Conservation (phyloP, 1,140 invertebrate species). For the Macrostomum lignano region DNA sequence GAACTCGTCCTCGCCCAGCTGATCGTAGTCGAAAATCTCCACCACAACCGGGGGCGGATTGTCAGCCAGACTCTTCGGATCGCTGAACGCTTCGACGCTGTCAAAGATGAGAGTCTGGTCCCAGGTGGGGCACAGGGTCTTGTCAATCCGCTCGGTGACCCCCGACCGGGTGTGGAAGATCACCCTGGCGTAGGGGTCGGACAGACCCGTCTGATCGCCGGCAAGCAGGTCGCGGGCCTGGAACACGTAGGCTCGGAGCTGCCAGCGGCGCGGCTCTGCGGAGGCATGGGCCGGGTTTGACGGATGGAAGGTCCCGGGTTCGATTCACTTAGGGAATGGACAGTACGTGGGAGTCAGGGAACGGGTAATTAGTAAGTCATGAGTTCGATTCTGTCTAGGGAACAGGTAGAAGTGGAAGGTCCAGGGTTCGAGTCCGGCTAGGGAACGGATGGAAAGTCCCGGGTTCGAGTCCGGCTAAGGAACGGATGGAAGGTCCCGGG, state of each 20-base stretch:
- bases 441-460: too few relatives aligned
- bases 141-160: constrained; percentile 48
- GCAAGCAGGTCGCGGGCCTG: constrained; percentile 52
- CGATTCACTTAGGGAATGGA: too few relatives aligned
- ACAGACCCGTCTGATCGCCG: constrained; percentile 48
- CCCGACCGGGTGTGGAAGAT: constrained; percentile 40
- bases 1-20: constrained; percentile 7
- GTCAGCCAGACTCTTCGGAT: constrained; percentile 41
- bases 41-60: constrained; percentile 45
- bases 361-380: too few relatives aligned
- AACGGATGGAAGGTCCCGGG: too few relatives aligned
- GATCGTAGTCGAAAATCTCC: constrained; percentile 55
- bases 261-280: constrained; percentile 33
- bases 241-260: constrained; percentile 49
- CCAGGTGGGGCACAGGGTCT: constrained; percentile 56
- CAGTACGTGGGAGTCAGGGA: too few relatives aligned
- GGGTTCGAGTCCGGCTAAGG: too few relatives aligned
- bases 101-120: constrained; percentile 47
- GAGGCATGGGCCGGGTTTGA: too few relatives aligned
- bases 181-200: constrained; percentile 49
- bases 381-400: too few relatives aligned
- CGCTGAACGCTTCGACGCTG: constrained; percentile 43
- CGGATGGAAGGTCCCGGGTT: too few relatives aligned
- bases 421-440: too few relatives aligned
- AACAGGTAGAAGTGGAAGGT: too few relatives aligned